Percentiles rank a stretch among this genome's conserved stretches.
Evolutionary conservation across 2,888 invertebrate species (phyloP).

Genomic region (Pecten maximus): DNA sequence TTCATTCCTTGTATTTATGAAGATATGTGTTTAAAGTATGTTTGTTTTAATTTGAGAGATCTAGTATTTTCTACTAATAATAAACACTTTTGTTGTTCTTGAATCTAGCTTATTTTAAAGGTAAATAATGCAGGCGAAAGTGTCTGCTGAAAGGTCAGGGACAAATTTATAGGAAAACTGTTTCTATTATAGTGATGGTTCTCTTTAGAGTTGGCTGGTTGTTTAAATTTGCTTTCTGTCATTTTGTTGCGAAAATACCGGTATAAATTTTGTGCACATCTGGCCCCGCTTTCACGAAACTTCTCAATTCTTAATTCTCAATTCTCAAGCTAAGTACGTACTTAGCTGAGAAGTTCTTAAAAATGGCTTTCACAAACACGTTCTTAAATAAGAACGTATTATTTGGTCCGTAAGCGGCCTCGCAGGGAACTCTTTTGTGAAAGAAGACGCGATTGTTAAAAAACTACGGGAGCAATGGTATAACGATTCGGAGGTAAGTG

Average conservation of each 20-base stretch:
- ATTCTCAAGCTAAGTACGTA: too few species aligned
- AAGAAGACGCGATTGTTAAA: too few species aligned
- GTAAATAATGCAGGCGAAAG: background rate
- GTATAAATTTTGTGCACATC: conserved; percentile 15
- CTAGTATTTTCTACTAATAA: background rate
- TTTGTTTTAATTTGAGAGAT: background rate
- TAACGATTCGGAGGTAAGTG: too few species aligned
- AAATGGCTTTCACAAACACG: too few species aligned
- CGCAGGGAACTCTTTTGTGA: too few species aligned
- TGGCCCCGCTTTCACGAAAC: too few species aligned
- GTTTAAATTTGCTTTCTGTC: background rate
- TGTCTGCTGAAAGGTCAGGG: background rate
- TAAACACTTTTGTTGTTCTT: background rate
- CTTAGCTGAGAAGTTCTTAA: too few species aligned
- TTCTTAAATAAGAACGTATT: too few species aligned
- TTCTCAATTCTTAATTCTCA: too few species aligned
- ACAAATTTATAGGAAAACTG: background rate
- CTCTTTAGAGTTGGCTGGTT: background rate
- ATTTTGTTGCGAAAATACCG: background rate
- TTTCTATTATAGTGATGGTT: background rate
- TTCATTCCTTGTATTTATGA: too few species aligned
- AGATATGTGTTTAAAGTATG: background rate
- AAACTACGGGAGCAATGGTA: too few species aligned
- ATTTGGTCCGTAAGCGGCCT: too few species aligned
- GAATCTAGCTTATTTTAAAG: conserved; percentile 10